Evolutionary conservation across 2,797 vertebrate species (phyloP), one percentile per base, ranked within the genome.

Genomic region (Leptatherina wallacei): DNA sequence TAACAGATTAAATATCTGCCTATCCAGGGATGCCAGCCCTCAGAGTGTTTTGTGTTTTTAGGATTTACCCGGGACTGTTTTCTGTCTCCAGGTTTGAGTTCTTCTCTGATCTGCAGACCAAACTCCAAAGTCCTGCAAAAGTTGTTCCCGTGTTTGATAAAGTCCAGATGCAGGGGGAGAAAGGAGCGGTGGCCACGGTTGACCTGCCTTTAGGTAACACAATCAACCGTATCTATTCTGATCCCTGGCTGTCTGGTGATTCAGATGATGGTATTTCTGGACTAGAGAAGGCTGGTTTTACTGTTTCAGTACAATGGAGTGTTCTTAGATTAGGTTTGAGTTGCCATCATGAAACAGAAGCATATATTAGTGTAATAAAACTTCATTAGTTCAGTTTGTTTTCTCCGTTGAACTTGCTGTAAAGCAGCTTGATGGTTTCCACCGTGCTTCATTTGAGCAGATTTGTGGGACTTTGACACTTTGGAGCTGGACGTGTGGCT

Each of bases 401-500:
- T 35, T 35, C 33, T 35, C 33, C 33, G 7, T 9, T 35, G 6
- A 35, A 35, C 33, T 35, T 35, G 40, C 42, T 47, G 44, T 47
- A n/a, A n/a, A 47, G 6, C 6, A n/a, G 44, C 44, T 42, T 20
- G 29, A 33, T n/a, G 20, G 3, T 66, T 35, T 16, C 6, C 33
- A 33, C 9, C 1, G 9, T 18, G 3, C 24, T 0, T 36, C 7
- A 3, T 14, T 0, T 24, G 42, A 32, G 18, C 79, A 96, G 94
- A 80, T 10, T 6, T 85, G 68, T 56, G 27, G 49, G 62, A 78
- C 66, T 92, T 88, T 20, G 84, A 93, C 61, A 65, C 24, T 0
- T 80, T 95, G 88, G 90, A 94, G 89, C 84, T 95, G 40, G 95
- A 96, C 0, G 90, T 82, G 2, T 88, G 94, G 0, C 86, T 96